These are phyloP conservation scores for Xiphophorus hellerii DNA, from an alignment of 2,113 vertebrate genomes.

Conservation along the genomic window DNA sequence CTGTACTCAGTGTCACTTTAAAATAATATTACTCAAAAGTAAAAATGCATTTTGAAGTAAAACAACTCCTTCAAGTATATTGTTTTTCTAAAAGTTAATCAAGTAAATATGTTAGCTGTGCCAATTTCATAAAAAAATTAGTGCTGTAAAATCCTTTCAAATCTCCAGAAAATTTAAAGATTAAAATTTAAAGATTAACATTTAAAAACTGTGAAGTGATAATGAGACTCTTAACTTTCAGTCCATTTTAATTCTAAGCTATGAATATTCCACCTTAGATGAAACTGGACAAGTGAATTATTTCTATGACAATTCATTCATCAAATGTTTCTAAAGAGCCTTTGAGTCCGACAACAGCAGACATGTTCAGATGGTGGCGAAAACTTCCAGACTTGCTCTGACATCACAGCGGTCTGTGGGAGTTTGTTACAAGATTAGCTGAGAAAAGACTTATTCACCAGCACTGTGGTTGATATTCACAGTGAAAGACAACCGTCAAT, in stretches of 20 bases:
- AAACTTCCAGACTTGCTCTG: conserved; percentile 59
- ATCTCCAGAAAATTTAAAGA: too few species aligned
- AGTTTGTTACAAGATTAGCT: conserved; percentile 71
- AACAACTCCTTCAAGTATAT: too few species aligned
- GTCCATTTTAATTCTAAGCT: neutral
- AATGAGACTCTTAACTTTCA: neutral
- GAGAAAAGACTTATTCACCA: conserved; percentile 69
- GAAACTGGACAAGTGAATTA: neutral
- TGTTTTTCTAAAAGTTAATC: too few species aligned
- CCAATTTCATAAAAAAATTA: too few species aligned
- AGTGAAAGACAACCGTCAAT: conserved; percentile 77
- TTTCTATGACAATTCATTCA: neutral
- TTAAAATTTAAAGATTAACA: neutral
- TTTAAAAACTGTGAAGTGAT: neutral
- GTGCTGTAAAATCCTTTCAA: too few species aligned
- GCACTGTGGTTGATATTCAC: conserved; percentile 78
- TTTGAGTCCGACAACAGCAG: conserved; percentile 15
- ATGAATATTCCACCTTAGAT: neutral
- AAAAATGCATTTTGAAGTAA: too few species aligned
- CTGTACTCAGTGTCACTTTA: too few species aligned
- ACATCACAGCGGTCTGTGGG: conserved; percentile 69
- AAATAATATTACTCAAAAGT: too few species aligned
- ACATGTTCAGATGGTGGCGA: conserved; percentile 2
- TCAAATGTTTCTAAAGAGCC: neutral
- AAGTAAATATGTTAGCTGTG: too few species aligned